phyloP scores from a whole-genome alignment of 2,888 invertebrate genomes.

The Amphipoea lucens region DNA sequence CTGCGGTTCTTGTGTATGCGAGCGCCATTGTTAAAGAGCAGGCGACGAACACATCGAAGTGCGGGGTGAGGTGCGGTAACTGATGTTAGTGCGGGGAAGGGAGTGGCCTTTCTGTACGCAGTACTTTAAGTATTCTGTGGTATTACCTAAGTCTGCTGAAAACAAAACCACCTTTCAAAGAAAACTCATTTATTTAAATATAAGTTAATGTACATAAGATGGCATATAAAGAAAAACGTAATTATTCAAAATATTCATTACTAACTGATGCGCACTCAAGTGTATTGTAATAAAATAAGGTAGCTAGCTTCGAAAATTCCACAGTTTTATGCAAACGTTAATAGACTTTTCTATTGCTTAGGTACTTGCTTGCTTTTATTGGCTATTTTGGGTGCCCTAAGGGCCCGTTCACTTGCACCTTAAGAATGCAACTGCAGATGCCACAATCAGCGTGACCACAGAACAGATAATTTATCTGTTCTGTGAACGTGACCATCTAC shows the following conservation, averaged over 20 bases:
- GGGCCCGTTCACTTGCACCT: not conserved
- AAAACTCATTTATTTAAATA: conserved; percentile 61
- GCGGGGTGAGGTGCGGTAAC: no score
- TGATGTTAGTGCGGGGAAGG: no score
- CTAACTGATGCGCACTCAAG: conserved; percentile 31
- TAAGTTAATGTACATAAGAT: conserved; percentile 31
- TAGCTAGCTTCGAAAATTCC: conserved; percentile 23
- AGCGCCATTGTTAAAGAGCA: no score
- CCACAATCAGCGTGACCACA: no score
- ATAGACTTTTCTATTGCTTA: not conserved
- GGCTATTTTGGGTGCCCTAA: not conserved
- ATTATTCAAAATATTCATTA: conserved; percentile 39
- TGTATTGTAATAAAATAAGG: not conserved
- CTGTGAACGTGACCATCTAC: not conserved
- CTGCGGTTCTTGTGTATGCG: no score
- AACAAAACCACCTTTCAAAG: conserved; percentile 31
- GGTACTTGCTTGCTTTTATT: not conserved
- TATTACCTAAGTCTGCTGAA: not conserved
- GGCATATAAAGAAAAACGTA: conserved; percentile 48
- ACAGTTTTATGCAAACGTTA: conserved; percentile 11
- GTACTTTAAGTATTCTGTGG: no score
- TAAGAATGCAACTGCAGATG: not conserved
- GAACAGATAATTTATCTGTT: no score
- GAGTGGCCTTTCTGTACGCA: no score
- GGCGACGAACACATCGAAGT: no score